Percentiles rank a stretch among this genome's conserved stretches.
Evolutionary conservation across 2,888 invertebrate genomes (phyloP).

Genomic region (Punctoribates punctum): DNA sequence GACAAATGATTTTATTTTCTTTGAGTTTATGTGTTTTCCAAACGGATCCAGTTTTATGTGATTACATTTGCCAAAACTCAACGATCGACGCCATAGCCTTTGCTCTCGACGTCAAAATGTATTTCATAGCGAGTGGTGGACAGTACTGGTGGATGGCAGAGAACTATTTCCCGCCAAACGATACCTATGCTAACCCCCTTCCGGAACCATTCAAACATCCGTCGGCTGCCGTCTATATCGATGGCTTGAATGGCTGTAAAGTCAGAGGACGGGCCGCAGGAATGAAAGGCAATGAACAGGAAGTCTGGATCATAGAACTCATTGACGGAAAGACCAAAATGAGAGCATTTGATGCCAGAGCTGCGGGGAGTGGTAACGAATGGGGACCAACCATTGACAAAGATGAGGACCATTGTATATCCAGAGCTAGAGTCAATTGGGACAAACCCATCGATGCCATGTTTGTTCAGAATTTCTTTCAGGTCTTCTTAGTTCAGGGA

Average conservation of each 20-base stretch:
- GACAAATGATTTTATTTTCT: too few relatives aligned
- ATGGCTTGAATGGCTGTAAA: too few relatives aligned
- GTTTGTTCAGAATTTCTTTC: background rate
- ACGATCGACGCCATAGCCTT: background rate
- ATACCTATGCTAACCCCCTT: background rate
- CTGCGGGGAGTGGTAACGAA: too few relatives aligned
- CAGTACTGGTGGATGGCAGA: background rate
- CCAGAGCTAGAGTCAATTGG: background rate
- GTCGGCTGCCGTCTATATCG: too few relatives aligned
- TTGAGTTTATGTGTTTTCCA: too few relatives aligned
- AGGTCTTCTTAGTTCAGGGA: background rate
- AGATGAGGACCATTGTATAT: background rate
- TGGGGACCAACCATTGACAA: background rate
- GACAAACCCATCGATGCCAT: background rate
- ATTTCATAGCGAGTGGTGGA: constrained; percentile 3
- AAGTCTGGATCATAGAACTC: too few relatives aligned
- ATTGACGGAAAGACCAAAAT: too few relatives aligned
- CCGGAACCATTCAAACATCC: too few relatives aligned
- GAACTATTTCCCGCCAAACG: background rate
- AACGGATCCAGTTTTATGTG: too few relatives aligned
- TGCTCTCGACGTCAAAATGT: background rate
- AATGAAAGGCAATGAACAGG: too few relatives aligned
- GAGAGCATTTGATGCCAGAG: too few relatives aligned
- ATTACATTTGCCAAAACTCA: background rate
- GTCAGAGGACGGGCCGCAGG: too few relatives aligned